These are phyloP conservation scores for Orthonyx spaldingii DNA, from an alignment of 2,113 vertebrate genomes.

Conservation along the genomic window DNA sequence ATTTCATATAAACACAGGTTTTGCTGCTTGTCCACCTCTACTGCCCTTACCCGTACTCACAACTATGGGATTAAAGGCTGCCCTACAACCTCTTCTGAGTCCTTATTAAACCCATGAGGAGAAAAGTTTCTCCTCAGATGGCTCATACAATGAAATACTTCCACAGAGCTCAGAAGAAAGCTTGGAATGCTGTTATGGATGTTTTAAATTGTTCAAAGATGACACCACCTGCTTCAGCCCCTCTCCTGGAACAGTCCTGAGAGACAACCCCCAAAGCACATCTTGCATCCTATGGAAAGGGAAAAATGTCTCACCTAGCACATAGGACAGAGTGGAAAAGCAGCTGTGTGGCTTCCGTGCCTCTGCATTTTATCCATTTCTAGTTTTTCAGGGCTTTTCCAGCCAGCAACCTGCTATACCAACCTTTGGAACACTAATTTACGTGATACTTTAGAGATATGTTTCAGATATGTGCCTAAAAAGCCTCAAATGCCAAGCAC, in stretches of 20 bases:
- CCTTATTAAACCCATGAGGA: neutral
- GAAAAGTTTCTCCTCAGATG: neutral
- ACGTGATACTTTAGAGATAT: accelerated
- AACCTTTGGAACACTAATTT: neutral
- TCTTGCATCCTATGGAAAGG: too few relatives aligned
- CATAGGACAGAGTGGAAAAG: neutral
- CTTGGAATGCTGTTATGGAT: neutral
- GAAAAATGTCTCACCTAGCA: neutral
- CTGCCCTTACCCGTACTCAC: neutral
- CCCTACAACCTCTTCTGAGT: neutral
- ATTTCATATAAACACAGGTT: neutral
- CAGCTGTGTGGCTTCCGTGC: accelerated
- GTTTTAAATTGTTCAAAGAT: neutral
- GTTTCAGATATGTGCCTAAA: neutral
- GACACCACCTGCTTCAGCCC: neutral
- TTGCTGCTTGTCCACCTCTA: neutral
- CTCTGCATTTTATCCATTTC: neutral
- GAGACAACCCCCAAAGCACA: neutral
- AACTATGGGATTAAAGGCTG: neutral
- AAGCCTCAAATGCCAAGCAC: neutral
- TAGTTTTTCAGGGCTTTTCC: neutral
- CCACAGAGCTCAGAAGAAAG: neutral
- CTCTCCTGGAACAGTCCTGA: neutral
- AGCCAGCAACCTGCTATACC: neutral
- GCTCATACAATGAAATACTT: neutral